These are phyloP conservation scores for Rhinophrynus dorsalis DNA, from an alignment of 2,797 vertebrate species.

Conservation along the genomic window DNA sequence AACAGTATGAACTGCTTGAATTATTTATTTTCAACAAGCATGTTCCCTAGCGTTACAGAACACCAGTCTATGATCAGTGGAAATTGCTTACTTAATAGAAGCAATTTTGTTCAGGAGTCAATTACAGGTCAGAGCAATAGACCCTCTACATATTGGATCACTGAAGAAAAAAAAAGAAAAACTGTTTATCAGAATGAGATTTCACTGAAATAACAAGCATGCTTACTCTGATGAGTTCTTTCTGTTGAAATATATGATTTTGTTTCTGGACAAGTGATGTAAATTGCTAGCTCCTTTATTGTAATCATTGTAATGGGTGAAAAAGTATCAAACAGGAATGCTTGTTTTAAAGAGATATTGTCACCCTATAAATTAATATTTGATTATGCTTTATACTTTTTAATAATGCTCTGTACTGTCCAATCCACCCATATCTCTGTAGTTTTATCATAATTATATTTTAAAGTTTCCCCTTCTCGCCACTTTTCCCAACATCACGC, in stretches of 20 bases:
- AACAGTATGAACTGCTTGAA: not conserved
- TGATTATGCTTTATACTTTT: too few relatives aligned
- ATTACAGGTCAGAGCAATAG: conserved; percentile 27
- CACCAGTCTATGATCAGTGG: conserved; percentile 16
- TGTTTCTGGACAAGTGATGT: not conserved
- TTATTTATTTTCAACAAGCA: conserved; percentile 3
- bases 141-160: conserved; percentile 3
- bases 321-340: too few relatives aligned
- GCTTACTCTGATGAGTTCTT: conserved; percentile 8
- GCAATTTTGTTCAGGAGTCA: conserved; percentile 27
- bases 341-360: too few relatives aligned
- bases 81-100: conserved; percentile 38
- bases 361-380: too few relatives aligned
- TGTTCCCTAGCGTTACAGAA: not conserved
- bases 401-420: too few relatives aligned
- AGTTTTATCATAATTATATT: too few relatives aligned
- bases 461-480: too few relatives aligned
- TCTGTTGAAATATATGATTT: conserved; percentile 10
- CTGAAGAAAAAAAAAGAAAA: not conserved
- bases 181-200: not conserved
- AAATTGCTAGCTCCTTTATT: not conserved
- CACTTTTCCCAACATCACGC: too few relatives aligned
- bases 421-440: too few relatives aligned
- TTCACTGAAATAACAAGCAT: conserved; percentile 18
- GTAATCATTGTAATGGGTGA: too few relatives aligned